Conservation (phyloP, 1,140 invertebrate genomes). For the Scaptomyza graminum region DNA sequence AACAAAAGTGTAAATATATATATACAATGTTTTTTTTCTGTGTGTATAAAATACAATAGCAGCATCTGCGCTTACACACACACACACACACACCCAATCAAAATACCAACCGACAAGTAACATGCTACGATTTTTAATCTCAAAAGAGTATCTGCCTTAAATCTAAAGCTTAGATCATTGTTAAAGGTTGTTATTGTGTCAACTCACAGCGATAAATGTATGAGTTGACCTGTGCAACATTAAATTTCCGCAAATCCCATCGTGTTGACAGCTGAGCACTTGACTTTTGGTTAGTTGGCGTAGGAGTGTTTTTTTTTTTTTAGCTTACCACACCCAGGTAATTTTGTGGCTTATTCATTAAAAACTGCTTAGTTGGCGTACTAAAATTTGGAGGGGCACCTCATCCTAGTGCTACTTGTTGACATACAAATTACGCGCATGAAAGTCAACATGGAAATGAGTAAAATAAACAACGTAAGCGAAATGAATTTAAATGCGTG, state of each 20-base stretch:
- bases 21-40: too few relatives aligned
- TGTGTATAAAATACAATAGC: conserved; percentile 34
- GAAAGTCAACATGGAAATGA: conserved; percentile 78
- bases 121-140: conserved; percentile 24
- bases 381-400: conserved; percentile 28
- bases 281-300: conserved; percentile 38
- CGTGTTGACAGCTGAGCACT: conserved; percentile 27
- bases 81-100: conserved; percentile 1
- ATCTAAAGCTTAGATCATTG: conserved; percentile 16
- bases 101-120: neutral
- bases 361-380: conserved; percentile 72
- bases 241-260: conserved; percentile 25
- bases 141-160: conserved; percentile 1
- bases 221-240: conserved; percentile 17
- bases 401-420: conserved; percentile 54
- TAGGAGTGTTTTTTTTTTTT: conserved; percentile 20
- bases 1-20: too few relatives aligned
- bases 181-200: conserved; percentile 19
- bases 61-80: conserved; percentile 33
- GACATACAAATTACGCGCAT: conserved; percentile 79
- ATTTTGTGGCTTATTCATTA: conserved; percentile 73
- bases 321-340: conserved; percentile 42
- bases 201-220: conserved; percentile 17
- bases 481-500: conserved; percentile 30
- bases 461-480: conserved; percentile 71